Evolutionary conservation across 1,140 invertebrate species (phyloP), one percentile per base, ranked within the genome.

Genomic region (Leptonema lineaticorne): DNA sequence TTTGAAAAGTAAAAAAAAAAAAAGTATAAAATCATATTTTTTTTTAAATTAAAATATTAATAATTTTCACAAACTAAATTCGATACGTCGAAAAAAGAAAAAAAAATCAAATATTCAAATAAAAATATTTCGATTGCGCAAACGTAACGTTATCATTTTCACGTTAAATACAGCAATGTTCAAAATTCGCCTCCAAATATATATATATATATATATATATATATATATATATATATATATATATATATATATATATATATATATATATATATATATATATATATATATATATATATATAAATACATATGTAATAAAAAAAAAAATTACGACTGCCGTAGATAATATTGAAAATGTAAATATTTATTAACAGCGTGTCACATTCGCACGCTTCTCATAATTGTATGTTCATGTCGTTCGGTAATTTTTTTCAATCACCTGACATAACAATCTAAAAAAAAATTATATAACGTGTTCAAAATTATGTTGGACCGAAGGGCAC

Each of bases 331-430:
- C n/a, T n/a, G n/a, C n/a, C 37, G 16, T 16, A 53, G 50, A 53
- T 53, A 26, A 53, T 26, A 53, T 53, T 53, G 24, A 26, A 53
- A 53, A 53, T 53, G 50, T n/a, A 53, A 53, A 53, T 53, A 53
- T 14, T 2, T 26, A 24, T 24, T 8, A 53, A 11, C 3, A 16
- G 27, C 50, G 24, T 9, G 11, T 48, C 46, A 48, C 22, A 3
- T 53, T 53, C 50, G 50, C 50, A 53, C 50, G 50, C 50, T 53
- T 53, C 20, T 53, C 50, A 53, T 53, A 53, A 53, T 53, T 53
- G 50, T 53, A 24, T 53, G 22, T 26, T 24, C 50, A 26, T 53
- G 50, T 53, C 50, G n/a, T 24, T 53, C 50, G 22, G 50, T 53
- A 26, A 26, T 24, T 24, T 53, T n/a, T 2, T 14, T 26, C 50